Evolutionary conservation across 2,113 vertebrate genomes (phyloP).

Genomic region (Hippocampus zosterae): DNA sequence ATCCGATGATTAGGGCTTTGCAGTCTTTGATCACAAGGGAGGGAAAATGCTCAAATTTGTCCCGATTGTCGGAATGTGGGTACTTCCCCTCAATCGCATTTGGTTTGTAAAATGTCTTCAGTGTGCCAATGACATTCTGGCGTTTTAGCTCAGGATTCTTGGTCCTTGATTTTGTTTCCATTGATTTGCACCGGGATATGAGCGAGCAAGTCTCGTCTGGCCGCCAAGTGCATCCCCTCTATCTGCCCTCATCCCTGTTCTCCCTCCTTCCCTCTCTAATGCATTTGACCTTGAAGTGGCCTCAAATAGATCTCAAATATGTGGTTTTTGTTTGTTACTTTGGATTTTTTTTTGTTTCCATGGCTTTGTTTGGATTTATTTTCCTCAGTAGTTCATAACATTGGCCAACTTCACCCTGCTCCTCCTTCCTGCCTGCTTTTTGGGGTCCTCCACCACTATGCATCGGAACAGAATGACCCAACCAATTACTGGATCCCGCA

Average conservation of each 20-base stretch:
- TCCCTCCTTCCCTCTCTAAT: not conserved
- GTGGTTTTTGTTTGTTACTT: no score
- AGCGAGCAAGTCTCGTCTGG: constrained; percentile 1
- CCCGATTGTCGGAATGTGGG: not conserved
- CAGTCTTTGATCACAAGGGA: not conserved
- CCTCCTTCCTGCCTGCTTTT: no score
- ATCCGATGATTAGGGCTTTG: not conserved
- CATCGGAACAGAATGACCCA: no score
- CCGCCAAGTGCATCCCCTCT: not conserved
- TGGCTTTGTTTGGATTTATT: no score
- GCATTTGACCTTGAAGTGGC: constrained; percentile 47
- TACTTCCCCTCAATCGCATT: not conserved
- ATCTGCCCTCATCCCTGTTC: not conserved
- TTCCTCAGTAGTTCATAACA: no score
- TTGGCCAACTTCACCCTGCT: no score
- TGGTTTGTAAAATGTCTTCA: not conserved
- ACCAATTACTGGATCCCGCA: no score
- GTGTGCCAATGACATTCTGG: not conserved
- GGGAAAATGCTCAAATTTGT: not conserved
- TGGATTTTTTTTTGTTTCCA: no score
- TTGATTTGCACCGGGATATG: constrained; percentile 33
- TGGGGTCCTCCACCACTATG: no score
- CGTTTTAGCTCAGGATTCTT: not conserved
- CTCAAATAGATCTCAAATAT: constrained; percentile 3
- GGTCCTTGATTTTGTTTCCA: constrained; percentile 41